Evolutionary conservation across 2,888 invertebrate genomes (phyloP).

Genomic region (Formica aserva): DNA sequence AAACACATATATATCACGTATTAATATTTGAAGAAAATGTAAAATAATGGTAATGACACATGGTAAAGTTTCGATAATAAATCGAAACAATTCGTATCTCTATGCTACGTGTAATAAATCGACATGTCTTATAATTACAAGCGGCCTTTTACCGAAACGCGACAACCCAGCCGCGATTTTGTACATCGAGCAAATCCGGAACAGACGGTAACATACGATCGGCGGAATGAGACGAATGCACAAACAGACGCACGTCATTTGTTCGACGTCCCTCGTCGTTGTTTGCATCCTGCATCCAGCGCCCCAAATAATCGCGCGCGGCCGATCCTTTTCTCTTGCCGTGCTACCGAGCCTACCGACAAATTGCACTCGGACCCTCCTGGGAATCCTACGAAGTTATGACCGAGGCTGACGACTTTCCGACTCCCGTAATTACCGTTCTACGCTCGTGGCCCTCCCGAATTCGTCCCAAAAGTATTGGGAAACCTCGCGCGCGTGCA

Average conservation of each 20-base stretch:
- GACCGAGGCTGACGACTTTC: constrained; percentile 82
- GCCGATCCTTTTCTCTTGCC: constrained; percentile 76
- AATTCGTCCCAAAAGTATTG: constrained; percentile 73
- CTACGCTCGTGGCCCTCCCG: constrained; percentile 74
- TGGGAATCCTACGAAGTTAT: constrained; percentile 82
- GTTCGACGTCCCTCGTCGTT: constrained; percentile 75
- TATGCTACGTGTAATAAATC: constrained; percentile 17
- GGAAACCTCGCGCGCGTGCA: constrained; percentile 61
- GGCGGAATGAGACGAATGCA: constrained; percentile 67
- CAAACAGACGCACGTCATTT: constrained; percentile 78
- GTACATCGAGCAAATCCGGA: constrained; percentile 39
- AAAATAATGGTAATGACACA: not conserved
- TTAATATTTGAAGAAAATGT: not conserved
- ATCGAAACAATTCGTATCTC: not conserved
- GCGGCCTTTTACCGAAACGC: not conserved
- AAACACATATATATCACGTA: not conserved
- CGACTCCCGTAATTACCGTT: constrained; percentile 84
- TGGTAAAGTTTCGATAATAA: not conserved
- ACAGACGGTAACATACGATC: constrained; percentile 59
- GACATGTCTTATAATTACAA: constrained; percentile 33
- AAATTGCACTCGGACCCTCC: constrained; percentile 80
- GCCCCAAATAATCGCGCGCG: constrained; percentile 81
- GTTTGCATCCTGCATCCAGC: constrained; percentile 79
- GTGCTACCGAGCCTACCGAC: constrained; percentile 75
- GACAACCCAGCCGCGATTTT: constrained; percentile 54